Percentiles rank a stretch among this genome's conserved stretches.
These are phyloP conservation scores for Vidua chalybeata DNA, from an alignment of 2,113 vertebrate genomes.

Conservation along the genomic window DNA sequence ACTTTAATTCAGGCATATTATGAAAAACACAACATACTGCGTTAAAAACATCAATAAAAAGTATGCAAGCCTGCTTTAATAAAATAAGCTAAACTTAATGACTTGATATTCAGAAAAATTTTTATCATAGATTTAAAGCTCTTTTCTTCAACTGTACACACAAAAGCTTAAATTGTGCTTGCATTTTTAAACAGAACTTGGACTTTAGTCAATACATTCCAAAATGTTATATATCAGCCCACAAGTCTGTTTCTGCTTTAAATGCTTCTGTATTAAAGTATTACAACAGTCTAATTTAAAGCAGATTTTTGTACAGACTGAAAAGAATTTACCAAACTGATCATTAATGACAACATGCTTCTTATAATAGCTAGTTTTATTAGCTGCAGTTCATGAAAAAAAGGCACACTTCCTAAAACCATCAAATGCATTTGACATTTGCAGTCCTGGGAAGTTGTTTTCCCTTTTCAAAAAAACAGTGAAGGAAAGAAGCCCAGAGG, in stretches of 20 bases:
- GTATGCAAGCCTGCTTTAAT: not conserved
- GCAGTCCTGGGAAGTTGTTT: constrained; percentile 3
- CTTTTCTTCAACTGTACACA: not conserved
- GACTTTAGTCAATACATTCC: not conserved
- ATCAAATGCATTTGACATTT: not conserved
- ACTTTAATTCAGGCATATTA: not conserved
- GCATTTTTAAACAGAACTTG: not conserved
- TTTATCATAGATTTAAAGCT: not conserved
- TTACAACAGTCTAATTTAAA: constrained; percentile 31
- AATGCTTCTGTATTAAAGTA: not conserved
- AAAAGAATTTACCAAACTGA: constrained; percentile 10
- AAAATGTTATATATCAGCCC: not conserved
- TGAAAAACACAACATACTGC: not conserved
- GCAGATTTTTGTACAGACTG: not conserved
- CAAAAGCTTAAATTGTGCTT: not conserved
- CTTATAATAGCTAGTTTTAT: not conserved
- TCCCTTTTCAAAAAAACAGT: not conserved
- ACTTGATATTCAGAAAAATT: not conserved
- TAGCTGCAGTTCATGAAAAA: constrained; percentile 9
- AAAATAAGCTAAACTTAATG: not conserved
- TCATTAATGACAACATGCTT: not conserved
- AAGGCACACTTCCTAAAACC: constrained; percentile 1
- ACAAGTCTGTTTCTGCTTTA: not conserved
- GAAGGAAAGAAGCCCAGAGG: constrained; percentile 60
- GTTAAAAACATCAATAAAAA: not conserved